Conservation (phyloP, 2,113 vertebrate genomes). For the Leuciscus idus region DNA sequence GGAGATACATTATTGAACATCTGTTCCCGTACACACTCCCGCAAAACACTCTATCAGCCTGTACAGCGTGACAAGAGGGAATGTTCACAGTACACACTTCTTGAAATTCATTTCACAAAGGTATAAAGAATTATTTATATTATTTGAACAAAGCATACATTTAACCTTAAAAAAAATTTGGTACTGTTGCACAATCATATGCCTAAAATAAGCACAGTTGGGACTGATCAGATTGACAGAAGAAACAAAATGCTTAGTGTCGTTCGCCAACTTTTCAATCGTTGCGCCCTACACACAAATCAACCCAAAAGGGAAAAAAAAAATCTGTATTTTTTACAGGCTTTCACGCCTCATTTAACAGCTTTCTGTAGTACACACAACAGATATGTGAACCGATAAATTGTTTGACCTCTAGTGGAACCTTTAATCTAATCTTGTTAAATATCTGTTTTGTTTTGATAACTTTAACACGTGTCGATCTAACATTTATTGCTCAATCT, state of each 20-base stretch:
- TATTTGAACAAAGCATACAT: too few species aligned
- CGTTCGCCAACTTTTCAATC: background rate
- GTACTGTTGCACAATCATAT: background rate
- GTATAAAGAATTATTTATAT: background rate
- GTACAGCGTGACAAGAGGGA: background rate
- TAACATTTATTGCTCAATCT: background rate
- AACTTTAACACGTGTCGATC: background rate
- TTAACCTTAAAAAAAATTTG: too few species aligned
- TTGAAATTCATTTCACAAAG: background rate
- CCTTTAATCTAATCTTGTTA: background rate
- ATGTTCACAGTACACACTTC: background rate
- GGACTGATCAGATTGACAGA: background rate
- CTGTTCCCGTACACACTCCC: conserved; percentile 55
- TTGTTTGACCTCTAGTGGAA: background rate
- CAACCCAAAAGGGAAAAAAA: background rate
- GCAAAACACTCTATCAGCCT: background rate
- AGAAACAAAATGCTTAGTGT: background rate
- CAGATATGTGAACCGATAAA: background rate
- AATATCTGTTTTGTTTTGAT: background rate
- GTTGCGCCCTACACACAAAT: background rate
- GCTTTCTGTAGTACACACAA: background rate
- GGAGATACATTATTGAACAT: conserved; percentile 57
- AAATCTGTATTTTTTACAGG: background rate
- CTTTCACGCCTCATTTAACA: background rate
- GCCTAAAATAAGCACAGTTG: background rate